phyloP scores from a whole-genome alignment of 1,140 invertebrate genomes.

The Lordiphosa mommai region DNA sequence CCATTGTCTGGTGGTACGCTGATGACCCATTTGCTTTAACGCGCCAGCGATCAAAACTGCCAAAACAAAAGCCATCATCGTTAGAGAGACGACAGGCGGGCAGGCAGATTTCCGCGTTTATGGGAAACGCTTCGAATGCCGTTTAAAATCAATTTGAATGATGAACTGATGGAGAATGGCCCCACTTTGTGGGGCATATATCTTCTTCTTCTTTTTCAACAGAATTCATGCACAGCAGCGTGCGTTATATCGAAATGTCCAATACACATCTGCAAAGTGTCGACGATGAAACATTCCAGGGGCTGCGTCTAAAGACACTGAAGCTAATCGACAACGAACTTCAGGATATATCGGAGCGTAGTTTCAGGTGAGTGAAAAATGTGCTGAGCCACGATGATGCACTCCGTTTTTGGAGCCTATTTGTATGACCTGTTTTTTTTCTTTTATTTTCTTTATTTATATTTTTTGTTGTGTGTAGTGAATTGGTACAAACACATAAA shows the following conservation, averaged over 20 bases:
- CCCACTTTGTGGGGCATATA: slow-evolving; percentile 5
- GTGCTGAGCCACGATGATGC: slow-evolving; percentile 49
- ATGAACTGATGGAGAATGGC: slow-evolving; percentile 50
- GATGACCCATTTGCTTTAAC: slow-evolving; percentile 74
- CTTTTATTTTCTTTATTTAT: too few species aligned
- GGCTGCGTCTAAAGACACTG: slow-evolving; percentile 80
- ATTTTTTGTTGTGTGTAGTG: slow-evolving; percentile 29
- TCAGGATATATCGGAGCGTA: slow-evolving; percentile 78
- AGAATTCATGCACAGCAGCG: slow-evolving; percentile 80
- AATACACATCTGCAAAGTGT: slow-evolving; percentile 81
- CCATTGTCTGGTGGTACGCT: slow-evolving; percentile 57
- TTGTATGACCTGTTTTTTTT: slow-evolving; percentile 46
- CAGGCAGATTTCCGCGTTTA: slow-evolving; percentile 41
- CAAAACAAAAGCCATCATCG: slow-evolving; percentile 76
- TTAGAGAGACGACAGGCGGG: slow-evolving; percentile 32
- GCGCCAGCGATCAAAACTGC: slow-evolving; percentile 69
- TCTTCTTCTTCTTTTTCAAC: slow-evolving; percentile 26
- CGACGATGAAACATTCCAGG: slow-evolving; percentile 80
- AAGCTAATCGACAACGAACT: slow-evolving; percentile 82
- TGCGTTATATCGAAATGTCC: slow-evolving; percentile 81
- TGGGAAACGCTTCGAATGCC: slow-evolving; percentile 68
- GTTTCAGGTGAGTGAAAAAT: slow-evolving; percentile 74
- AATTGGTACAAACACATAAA: slow-evolving; percentile 58
- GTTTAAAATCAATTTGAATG: slow-evolving; percentile 77
- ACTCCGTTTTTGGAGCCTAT: slow-evolving; percentile 34